phyloP scores from a whole-genome alignment of 2,113 vertebrate genomes.

The Oriolus oriolus region DNA sequence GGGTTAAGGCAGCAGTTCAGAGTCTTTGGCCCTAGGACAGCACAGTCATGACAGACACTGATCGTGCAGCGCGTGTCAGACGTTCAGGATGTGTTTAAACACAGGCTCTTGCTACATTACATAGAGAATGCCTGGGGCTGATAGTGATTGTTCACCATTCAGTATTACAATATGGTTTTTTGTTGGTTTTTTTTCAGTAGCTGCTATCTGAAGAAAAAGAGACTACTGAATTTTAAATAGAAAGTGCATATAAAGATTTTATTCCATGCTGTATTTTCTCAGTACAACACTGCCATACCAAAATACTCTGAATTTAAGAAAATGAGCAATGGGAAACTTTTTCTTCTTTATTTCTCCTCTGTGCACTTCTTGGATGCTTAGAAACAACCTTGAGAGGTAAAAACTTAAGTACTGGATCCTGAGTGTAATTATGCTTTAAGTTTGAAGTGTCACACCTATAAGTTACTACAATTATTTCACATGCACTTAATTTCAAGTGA shows the following conservation, averaged over 20 bases:
- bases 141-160: not conserved
- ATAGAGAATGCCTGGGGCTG: not conserved
- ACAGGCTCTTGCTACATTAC: not conserved
- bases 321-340: not conserved
- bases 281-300: not conserved
- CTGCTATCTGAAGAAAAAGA: not conserved
- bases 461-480: not conserved
- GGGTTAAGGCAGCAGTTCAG: not conserved
- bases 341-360: not conserved
- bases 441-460: not conserved
- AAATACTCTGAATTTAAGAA: not conserved
- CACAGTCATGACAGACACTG: not conserved
- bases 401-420: not conserved
- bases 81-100: not conserved
- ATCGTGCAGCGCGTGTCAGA: not conserved
- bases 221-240: constrained; percentile 28
- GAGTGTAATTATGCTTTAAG: not conserved
- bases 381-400: not conserved
- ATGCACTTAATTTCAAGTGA: not conserved
- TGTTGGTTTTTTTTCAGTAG: not conserved
- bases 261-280: not conserved
- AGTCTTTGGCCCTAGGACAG: not conserved
- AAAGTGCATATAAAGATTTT: not conserved
- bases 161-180: not conserved
- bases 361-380: not conserved